Base-by-base conservation (phyloP, 1,140 invertebrate species). In the Procambarus virginalis region DNA sequence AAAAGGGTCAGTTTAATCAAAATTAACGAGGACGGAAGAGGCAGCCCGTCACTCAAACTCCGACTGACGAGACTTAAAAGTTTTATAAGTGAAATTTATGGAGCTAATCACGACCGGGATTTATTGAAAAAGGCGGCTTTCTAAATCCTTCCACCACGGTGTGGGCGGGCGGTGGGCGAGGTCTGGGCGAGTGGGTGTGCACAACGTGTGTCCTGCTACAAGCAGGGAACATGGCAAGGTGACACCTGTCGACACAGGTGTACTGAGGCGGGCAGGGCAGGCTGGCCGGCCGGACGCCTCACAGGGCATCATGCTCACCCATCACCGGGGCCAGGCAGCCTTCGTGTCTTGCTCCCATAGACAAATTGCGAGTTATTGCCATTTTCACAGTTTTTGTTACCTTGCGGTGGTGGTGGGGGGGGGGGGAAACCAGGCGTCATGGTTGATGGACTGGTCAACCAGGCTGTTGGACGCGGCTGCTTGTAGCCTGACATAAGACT, bases 1-100 rank as follows among this genome's bases (percentile, higher is more conserved):
- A 22, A 80, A 80, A 80, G 22, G 22, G 49, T 80, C 78, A 80
- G 55, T 80, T 80, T 80, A 80, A 80, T 80, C 78, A 80, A 46
- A 80, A 80, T 80, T 80, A 80, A 80, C 49, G 78, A 80, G 78
- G 49, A 20, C 78, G 49, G 49, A 80, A 58, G 78, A 80, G 78
- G 78, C 78, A 46, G 20, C 55, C 78, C 12, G 49, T 55, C 49
- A 20, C 49, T 80, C 78, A 80, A 55, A 55, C 78, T 55, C 12
- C 20, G 78, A 80, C 49, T 6, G 78, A 80, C 49, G 49, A 80
- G 78, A 80, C 48, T 55, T 22, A 55, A 55, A 45, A 80, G 78
- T 80, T 80, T 80, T 55, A 55, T 80, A 80, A 80, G 20, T 55
- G 78, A 58, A 58, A 80, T 80, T 80, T 80, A 80, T 80, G 78